Evolutionary conservation across 2,113 vertebrate genomes (phyloP).

Genomic region (Antechinus flavipes): DNA sequence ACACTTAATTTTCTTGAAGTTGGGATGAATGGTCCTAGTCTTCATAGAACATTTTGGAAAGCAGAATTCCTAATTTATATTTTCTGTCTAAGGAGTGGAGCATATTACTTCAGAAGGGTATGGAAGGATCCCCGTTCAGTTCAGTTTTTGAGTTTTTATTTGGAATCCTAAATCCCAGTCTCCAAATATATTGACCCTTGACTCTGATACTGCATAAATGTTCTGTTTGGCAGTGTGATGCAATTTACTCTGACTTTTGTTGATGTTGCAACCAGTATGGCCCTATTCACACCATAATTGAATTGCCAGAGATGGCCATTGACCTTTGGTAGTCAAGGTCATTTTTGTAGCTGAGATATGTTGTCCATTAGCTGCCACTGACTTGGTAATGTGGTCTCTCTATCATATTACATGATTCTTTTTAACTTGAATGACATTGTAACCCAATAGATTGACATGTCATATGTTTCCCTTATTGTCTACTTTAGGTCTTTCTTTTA

Average conservation of each 20-base stretch:
- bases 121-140: slow-evolving; percentile 41
- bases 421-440: slow-evolving; percentile 22
- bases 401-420: neutral
- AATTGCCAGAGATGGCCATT: slow-evolving; percentile 51
- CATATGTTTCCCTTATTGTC: neutral
- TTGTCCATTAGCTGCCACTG: slow-evolving; percentile 12
- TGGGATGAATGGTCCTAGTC: neutral
- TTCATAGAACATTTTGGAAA: neutral
- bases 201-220: slow-evolving; percentile 60
- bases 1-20: neutral
- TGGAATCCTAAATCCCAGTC: slow-evolving; percentile 42
- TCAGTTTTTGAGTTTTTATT: slow-evolving; percentile 59
- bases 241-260: slow-evolving; percentile 68
- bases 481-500: slow-evolving; percentile 22
- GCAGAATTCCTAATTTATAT: slow-evolving; percentile 11
- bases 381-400: neutral
- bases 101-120: slow-evolving; percentile 38
- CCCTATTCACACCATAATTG: slow-evolving; percentile 57
- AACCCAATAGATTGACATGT: neutral
- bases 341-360: slow-evolving; percentile 40
- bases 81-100: slow-evolving; percentile 19
- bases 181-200: slow-evolving; percentile 51
- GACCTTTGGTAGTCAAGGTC: slow-evolving; percentile 55
- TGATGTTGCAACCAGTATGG: slow-evolving; percentile 57
- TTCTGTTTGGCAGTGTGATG: slow-evolving; percentile 55